Conservation (phyloP, 2,797 vertebrate genomes). For the Emydoidea blandingii region DNA sequence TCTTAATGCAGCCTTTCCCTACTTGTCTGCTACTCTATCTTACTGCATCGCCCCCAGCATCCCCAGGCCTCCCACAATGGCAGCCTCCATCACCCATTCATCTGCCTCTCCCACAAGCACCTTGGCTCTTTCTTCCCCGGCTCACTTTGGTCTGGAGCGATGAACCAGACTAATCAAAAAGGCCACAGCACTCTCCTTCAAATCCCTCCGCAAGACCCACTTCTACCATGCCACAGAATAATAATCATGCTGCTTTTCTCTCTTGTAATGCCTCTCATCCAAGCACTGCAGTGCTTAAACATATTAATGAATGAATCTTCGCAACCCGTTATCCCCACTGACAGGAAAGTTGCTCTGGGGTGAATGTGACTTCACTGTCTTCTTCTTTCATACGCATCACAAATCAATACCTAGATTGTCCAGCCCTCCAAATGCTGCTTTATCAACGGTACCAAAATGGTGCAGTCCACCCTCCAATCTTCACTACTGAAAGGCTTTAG, state of each 20-base stretch:
- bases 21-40: background rate
- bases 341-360: background rate
- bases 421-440: background rate
- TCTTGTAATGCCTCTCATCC: background rate
- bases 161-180: background rate
- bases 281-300: background rate
- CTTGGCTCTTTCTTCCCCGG: background rate
- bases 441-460: background rate
- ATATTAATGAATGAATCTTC: background rate
- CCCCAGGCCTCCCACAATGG: background rate
- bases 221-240: background rate
- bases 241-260: background rate
- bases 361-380: background rate
- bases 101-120: background rate
- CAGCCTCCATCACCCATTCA: background rate
- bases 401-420: background rate
- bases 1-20: accelerated
- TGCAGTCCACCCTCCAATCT: background rate
- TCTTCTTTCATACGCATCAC: background rate
- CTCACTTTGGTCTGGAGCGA: no score
- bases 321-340: background rate
- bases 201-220: background rate
- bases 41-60: background rate
- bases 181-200: background rate
- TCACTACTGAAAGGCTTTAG: no score